These are phyloP conservation scores for Exaiptasia diaphana DNA, from an alignment of 64 coral and sea anemone species.

Conservation along the genomic window DNA sequence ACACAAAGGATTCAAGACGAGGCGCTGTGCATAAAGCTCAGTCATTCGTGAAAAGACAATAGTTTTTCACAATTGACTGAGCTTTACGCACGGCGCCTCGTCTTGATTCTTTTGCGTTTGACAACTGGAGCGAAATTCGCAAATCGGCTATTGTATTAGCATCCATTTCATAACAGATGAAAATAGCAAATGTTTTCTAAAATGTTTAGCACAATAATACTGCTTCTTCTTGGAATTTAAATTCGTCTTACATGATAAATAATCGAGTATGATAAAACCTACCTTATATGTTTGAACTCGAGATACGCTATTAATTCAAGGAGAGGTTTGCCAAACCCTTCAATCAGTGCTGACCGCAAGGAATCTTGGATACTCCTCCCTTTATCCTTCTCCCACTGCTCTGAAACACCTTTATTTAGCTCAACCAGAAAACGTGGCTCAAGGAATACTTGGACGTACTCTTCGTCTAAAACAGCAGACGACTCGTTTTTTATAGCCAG, in stretches of 20 bases:
- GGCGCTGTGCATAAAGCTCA: too few relatives aligned
- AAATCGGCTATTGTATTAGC: too few relatives aligned
- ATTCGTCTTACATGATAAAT: not conserved
- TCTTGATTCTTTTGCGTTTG: too few relatives aligned
- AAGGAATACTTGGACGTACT: conserved; percentile 22
- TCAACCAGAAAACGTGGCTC: not conserved
- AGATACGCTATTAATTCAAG: conserved; percentile 26
- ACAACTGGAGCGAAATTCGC: too few relatives aligned
- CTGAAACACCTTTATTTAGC: conserved; percentile 2
- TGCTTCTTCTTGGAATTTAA: too few relatives aligned
- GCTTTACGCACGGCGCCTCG: too few relatives aligned
- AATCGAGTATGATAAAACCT: not conserved
- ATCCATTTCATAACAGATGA: too few relatives aligned
- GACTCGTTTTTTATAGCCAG: conserved; percentile 17
- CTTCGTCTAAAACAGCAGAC: conserved; percentile 27
- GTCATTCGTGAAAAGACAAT: too few relatives aligned
- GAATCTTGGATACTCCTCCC: conserved; percentile 13
- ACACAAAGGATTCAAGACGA: too few relatives aligned
- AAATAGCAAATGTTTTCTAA: too few relatives aligned
- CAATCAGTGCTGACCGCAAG: conserved; percentile 11
- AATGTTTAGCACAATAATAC: too few relatives aligned
- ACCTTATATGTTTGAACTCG: conserved; percentile 26
- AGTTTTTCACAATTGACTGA: too few relatives aligned
- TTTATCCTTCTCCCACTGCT: not conserved
- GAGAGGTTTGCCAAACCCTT: conserved; percentile 24